Evolutionary conservation across 2,113 vertebrate species (phyloP), one percentile per base, ranked within the genome.

Genomic region (Azemiops feae): DNA sequence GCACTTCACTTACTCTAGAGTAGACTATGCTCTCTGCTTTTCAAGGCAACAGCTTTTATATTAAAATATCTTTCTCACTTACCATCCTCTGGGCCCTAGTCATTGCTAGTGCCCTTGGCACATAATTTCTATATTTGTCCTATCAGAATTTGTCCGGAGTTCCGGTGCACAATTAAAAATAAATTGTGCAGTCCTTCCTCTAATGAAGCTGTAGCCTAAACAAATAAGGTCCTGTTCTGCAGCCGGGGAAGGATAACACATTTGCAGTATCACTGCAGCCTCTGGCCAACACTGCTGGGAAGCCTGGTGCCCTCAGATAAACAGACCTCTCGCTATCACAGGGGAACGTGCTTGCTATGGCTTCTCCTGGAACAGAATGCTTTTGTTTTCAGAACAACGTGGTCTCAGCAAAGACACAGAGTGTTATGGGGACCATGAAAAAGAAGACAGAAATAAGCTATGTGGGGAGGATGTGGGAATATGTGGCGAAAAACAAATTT

Each of bases 261-360:
- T 30, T 39, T 6, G 3, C 50, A 53, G 87, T 34, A 53, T 88
- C 47, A n/a, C 27, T n/a, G 27, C 27, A 88, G 27, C 87, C 8
- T 6, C 25, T 20, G 52, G 50, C 16, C 16, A 53, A 81, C 25
- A 4, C 52, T 57, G 0, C 85, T 69, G 12, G 94, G 50, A 87
- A 45, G 91, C 89, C 92, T 97, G 96, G 81, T 94, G 92, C 93
- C 91, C 53, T 6, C 45, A 92, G 97, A 97, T 97, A 97, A 0
- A 81, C 3, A 55, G 39, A 74, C 0, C 39, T 93, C 50, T 27
- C 86, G 92, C 95, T 97, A 96, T 97, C 97, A 94, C 94, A 91
- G 74, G 50, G 55, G 91, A 94, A 87, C 96, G 93, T 0, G 50
- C 25, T 93, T 53, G 93, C n/a, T 30, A 1, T 57, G 64, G 95